Conservation (phyloP, 2,888 invertebrate genomes). For the Agrotis segetum region DNA sequence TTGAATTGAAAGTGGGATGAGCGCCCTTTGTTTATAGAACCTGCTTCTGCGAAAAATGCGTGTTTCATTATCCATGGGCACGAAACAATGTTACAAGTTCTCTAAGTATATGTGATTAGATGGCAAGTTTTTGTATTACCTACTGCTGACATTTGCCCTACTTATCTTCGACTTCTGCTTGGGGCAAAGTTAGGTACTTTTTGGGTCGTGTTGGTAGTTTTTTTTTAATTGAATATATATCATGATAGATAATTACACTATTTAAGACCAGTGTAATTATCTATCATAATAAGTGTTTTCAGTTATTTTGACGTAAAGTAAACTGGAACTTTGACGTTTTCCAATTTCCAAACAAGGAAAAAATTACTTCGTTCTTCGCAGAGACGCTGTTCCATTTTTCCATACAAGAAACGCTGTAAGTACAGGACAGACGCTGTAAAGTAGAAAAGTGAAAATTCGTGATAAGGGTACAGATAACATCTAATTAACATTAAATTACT, state of each 20-base stretch:
- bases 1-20: constrained; percentile 77
- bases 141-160: constrained; percentile 9
- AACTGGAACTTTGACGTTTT: no score
- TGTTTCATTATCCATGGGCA: constrained; percentile 47
- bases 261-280: no score
- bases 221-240: neutral
- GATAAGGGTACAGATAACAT: no score
- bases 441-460: no score
- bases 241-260: neutral
- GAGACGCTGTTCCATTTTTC: no score
- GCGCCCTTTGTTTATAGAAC: constrained; percentile 75
- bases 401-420: no score
- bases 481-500: no score
- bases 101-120: constrained; percentile 21
- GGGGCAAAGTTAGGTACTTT: neutral
- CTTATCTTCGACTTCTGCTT: neutral
- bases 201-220: neutral
- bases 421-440: no score
- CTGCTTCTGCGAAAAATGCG: constrained; percentile 66
- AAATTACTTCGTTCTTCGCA: no score
- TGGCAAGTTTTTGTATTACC: constrained; percentile 13
- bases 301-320: no score
- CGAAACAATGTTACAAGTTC: constrained; percentile 36
- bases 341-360: no score
- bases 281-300: no score